These are phyloP conservation scores for Upupa epops DNA, from an alignment of 2,113 vertebrate genomes.

Conservation along the genomic window DNA sequence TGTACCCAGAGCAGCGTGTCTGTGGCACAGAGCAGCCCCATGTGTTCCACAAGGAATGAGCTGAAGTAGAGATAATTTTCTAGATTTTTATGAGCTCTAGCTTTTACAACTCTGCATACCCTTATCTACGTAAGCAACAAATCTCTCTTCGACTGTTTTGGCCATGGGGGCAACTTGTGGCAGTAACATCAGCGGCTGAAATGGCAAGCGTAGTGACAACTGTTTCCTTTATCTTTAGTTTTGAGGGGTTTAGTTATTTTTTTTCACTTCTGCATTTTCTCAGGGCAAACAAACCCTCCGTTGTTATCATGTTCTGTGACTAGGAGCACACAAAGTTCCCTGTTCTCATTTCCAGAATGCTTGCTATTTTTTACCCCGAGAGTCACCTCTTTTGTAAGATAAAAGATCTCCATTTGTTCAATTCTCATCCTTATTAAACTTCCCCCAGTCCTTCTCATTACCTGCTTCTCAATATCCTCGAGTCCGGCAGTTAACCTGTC, in stretches of 20 bases:
- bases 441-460: neutral
- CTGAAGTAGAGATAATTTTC: neutral
- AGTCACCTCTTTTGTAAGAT: neutral
- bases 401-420: neutral
- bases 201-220: neutral
- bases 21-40: neutral
- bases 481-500: neutral
- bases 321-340: neutral
- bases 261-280: neutral
- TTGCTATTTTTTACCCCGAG: neutral
- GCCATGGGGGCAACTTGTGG: neutral
- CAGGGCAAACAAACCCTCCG: neutral
- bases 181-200: neutral
- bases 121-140: neutral
- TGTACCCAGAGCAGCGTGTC: neutral
- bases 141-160: constrained; percentile 3
- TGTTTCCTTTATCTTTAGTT: neutral
- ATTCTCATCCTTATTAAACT: neutral
- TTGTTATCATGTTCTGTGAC: neutral
- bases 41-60: neutral
- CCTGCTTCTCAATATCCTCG: neutral
- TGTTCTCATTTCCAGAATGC: neutral
- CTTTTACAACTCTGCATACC: neutral
- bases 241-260: neutral
- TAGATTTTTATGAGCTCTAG: neutral